A percentile compares a stretch with the other conserved stretches of the same genome.
Conservation (phyloP, 2,797 vertebrate species). For the Rhinella marina region DNA sequence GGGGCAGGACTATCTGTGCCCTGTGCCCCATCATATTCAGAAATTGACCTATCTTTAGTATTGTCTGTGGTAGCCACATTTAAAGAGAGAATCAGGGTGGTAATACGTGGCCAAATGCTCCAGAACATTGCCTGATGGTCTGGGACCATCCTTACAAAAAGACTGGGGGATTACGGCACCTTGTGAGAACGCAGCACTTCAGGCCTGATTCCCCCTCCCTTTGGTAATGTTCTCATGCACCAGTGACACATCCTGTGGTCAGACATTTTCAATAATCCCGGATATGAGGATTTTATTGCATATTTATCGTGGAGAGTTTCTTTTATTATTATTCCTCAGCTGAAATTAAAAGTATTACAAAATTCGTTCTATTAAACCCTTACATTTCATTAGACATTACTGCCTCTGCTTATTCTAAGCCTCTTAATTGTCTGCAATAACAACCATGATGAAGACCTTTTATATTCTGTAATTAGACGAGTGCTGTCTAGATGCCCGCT, state of each 20-base stretch:
- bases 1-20: too few relatives aligned
- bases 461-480: slow-evolving; percentile 16
- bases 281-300: not conserved
- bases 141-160: not conserved
- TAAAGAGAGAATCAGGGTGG: too few relatives aligned
- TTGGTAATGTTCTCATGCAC: not conserved
- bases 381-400: slow-evolving; percentile 6
- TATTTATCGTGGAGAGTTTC: not conserved
- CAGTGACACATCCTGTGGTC: not conserved
- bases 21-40: too few relatives aligned
- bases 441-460: slow-evolving; percentile 11
- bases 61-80: too few relatives aligned
- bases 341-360: not conserved
- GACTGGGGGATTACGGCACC: not conserved
- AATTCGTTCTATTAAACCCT: not conserved
- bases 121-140: not conserved
- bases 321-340: not conserved
- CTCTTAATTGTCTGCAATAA: slow-evolving; percentile 25
- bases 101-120: too few relatives aligned
- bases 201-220: not conserved
- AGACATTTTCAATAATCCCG: not conserved
- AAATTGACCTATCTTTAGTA: too few relatives aligned
- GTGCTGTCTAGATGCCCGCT: slow-evolving; percentile 15
- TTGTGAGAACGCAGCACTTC: not conserved
- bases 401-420: not conserved